These are phyloP conservation scores for Melitaea cinxia DNA, from an alignment of 1,140 invertebrate genomes.

Conservation along the genomic window DNA sequence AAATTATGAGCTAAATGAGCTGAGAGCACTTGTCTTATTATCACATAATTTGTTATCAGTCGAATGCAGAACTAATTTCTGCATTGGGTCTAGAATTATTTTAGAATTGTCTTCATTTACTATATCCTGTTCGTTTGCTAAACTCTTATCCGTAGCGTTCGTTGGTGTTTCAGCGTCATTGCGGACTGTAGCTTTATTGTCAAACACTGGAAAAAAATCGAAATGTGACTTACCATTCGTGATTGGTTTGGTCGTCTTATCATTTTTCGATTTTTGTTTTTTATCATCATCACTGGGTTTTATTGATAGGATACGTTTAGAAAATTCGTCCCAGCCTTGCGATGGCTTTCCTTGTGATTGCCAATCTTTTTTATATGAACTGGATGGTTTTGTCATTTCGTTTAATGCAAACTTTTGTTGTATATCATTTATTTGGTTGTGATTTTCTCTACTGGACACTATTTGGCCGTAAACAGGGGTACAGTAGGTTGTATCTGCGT, in stretches of 20 bases:
- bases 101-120: constrained; percentile 68
- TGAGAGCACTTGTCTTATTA: constrained; percentile 77
- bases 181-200: constrained; percentile 58
- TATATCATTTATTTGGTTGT: constrained; percentile 77
- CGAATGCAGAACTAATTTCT: constrained; percentile 77
- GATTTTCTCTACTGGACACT: constrained; percentile 73
- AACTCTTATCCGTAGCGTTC: constrained; percentile 33
- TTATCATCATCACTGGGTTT: constrained; percentile 53
- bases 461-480: constrained; percentile 74
- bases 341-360: constrained; percentile 59
- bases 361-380: constrained; percentile 71
- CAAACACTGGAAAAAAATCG: constrained; percentile 74
- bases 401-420: constrained; percentile 68
- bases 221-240: constrained; percentile 71
- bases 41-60: constrained; percentile 80
- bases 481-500: constrained; percentile 72
- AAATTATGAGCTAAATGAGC: constrained; percentile 72
- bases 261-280: constrained; percentile 58
- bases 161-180: constrained; percentile 30
- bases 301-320: constrained; percentile 59
- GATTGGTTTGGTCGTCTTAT: constrained; percentile 51
- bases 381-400: constrained; percentile 66
- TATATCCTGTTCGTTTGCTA: constrained; percentile 49
- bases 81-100: constrained; percentile 78
- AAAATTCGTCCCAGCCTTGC: constrained; percentile 69